Percentiles rank a stretch among this genome's conserved stretches.
Evolutionary conservation across 64 coral and sea anemone species (phyloP).

Genomic region (Porites lutea): DNA sequence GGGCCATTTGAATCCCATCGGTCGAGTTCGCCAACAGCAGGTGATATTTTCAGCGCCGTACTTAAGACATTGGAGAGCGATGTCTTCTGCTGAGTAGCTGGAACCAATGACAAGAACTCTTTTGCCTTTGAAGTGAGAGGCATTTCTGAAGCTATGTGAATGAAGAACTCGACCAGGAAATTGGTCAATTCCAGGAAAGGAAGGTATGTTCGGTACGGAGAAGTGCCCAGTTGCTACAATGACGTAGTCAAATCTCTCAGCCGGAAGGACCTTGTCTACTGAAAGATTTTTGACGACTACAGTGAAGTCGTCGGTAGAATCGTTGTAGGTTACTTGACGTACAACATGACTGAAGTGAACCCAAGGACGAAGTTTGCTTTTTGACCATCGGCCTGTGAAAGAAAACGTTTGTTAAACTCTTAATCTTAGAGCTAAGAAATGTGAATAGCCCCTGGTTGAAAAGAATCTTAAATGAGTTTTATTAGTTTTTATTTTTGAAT

Average conservation of each 20-base stretch:
- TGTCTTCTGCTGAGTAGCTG: constrained; percentile 63
- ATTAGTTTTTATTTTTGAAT: no score
- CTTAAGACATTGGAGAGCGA: constrained; percentile 45
- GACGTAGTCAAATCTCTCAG: constrained; percentile 44
- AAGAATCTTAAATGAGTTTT: no score
- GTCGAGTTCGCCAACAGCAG: constrained; percentile 17
- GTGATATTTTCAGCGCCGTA: constrained; percentile 61
- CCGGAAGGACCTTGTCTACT: constrained; percentile 27
- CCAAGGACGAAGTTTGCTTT: constrained; percentile 50
- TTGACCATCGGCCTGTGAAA: constrained; percentile 60
- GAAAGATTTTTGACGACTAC: constrained; percentile 49
- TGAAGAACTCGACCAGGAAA: constrained; percentile 60
- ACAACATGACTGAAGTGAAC: constrained; percentile 51
- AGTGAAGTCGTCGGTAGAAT: constrained; percentile 28
- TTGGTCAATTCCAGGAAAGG: constrained; percentile 48
- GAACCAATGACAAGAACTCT: constrained; percentile 48
- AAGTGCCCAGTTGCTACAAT: constrained; percentile 58
- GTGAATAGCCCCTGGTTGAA: no score
- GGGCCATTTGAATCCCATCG: constrained; percentile 72
- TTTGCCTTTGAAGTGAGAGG: constrained; percentile 19
- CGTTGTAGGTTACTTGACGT: constrained; percentile 45
- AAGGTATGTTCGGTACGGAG: constrained; percentile 50
- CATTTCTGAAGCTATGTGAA: constrained; percentile 58
- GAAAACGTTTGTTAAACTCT: neutral
- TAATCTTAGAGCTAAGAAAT: no score